A percentile compares a stretch with the other conserved stretches of the same genome.
Evolutionary conservation across 1,140 invertebrate genomes (phyloP).

Genomic region (Tetramorium parvispinum): DNA sequence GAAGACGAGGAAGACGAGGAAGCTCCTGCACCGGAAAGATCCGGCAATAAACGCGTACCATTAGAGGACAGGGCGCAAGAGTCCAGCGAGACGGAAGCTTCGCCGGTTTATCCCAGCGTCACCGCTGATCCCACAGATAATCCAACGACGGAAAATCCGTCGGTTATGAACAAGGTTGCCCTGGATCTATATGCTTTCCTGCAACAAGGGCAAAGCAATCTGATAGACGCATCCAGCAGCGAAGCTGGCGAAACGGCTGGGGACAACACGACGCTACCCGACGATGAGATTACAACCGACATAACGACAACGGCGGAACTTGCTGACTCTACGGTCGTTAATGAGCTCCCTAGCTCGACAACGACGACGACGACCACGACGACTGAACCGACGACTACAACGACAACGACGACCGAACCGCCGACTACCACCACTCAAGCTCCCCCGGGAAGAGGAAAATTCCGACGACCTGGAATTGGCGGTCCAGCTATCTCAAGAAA

Average conservation of each 20-base stretch:
- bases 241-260: slow-evolving; percentile 74
- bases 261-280: slow-evolving; percentile 81
- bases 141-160: slow-evolving; percentile 86
- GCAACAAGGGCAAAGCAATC: slow-evolving; percentile 90
- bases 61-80: slow-evolving; percentile 65
- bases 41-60: slow-evolving; percentile 29
- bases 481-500: slow-evolving; percentile 78
- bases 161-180: slow-evolving; percentile 92
- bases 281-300: slow-evolving; percentile 87
- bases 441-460: slow-evolving; percentile 83
- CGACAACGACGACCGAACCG: slow-evolving; percentile 84
- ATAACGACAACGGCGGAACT: slow-evolving; percentile 86
- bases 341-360: slow-evolving; percentile 84
- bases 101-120: slow-evolving; percentile 47
- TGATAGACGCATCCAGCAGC: slow-evolving; percentile 84
- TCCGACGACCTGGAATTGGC: slow-evolving; percentile 78
- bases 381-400: slow-evolving; percentile 86
- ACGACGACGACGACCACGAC: slow-evolving; percentile 87
- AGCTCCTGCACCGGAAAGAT: slow-evolving; percentile 27
- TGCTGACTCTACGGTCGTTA: slow-evolving; percentile 83
- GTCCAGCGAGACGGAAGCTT: slow-evolving; percentile 55
- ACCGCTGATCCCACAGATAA: slow-evolving; percentile 86
- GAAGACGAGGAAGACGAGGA: slow-evolving; percentile 72
- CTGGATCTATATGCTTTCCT: slow-evolving; percentile 92
- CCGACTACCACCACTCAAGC: slow-evolving; percentile 73